Conservation (phyloP, 2,888 invertebrate species). For the Dromius quadrimaculatus region DNA sequence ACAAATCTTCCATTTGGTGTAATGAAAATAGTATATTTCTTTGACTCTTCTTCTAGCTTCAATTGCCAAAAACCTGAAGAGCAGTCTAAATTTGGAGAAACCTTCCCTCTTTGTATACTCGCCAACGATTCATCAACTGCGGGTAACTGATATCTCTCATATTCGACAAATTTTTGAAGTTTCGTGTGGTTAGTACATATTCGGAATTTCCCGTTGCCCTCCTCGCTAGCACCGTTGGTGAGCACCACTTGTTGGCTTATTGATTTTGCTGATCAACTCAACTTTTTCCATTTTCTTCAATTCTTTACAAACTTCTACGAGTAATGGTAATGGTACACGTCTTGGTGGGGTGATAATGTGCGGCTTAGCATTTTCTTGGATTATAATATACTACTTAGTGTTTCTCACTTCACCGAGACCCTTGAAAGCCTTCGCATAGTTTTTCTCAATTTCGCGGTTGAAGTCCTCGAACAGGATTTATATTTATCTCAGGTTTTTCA, state of each 20-base stretch:
- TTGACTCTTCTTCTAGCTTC: slow-evolving; percentile 39
- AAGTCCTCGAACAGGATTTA: too few species aligned
- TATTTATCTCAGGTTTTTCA: too few species aligned
- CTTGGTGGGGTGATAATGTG: neutral
- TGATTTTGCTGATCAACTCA: neutral
- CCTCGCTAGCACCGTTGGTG: neutral
- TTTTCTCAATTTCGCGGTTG: neutral
- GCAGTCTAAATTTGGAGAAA: slow-evolving; percentile 56
- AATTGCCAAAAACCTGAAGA: slow-evolving; percentile 58
- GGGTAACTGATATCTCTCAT: slow-evolving; percentile 54
- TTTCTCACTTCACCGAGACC: neutral
- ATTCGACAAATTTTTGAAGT: neutral
- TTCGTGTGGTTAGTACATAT: slow-evolving; percentile 11
- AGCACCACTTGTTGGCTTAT: neutral
- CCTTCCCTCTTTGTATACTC: slow-evolving; percentile 53
- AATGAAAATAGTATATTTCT: slow-evolving; percentile 51
- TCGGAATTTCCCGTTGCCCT: neutral
- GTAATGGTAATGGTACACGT: neutral
- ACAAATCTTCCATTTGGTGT: slow-evolving; percentile 14
- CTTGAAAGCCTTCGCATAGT: neutral
- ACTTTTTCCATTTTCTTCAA: neutral
- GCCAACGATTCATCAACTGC: slow-evolving; percentile 56
- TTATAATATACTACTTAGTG: neutral
- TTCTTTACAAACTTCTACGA: neutral
- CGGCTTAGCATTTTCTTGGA: neutral